These are phyloP conservation scores for Ptilodon capucinus DNA, from an alignment of 2,888 invertebrate species.

Conservation along the genomic window DNA sequence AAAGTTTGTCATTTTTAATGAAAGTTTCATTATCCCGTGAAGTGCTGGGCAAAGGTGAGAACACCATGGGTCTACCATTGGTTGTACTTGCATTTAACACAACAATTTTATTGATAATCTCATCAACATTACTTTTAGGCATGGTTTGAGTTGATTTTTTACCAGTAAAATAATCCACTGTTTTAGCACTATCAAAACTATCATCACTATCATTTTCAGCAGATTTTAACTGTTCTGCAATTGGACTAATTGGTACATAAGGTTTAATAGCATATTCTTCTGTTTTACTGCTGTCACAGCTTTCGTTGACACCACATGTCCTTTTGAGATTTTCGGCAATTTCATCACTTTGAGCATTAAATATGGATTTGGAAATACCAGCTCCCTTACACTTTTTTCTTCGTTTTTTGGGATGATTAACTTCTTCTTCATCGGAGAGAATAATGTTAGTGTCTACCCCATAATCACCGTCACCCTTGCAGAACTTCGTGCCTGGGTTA, in stretches of 20 bases:
- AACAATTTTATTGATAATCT: slow-evolving; percentile 41
- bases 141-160: slow-evolving; percentile 5
- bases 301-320: slow-evolving; percentile 14
- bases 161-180: slow-evolving; percentile 24
- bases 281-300: background rate
- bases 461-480: slow-evolving; percentile 34
- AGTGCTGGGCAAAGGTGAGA: slow-evolving; percentile 56
- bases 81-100: slow-evolving; percentile 7
- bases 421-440: slow-evolving; percentile 5
- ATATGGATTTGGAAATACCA: slow-evolving; percentile 37
- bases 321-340: slow-evolving; percentile 21
- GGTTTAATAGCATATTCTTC: background rate
- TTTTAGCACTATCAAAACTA: slow-evolving; percentile 41
- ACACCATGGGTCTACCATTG: slow-evolving; percentile 19
- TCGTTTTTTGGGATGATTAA: slow-evolving; percentile 12
- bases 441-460: slow-evolving; percentile 18
- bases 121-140: background rate
- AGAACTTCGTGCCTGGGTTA: slow-evolving; percentile 26
- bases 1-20: slow-evolving; percentile 46
- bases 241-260: background rate
- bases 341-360: slow-evolving; percentile 42
- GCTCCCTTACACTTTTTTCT: slow-evolving; percentile 24
- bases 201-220: slow-evolving; percentile 19
- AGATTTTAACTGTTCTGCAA: background rate
- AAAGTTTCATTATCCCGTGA: slow-evolving; percentile 47